A percentile compares a stretch with the other conserved stretches of the same genome.
Conservation (phyloP, 1,140 invertebrate genomes). For the Asobara japonica region DNA sequence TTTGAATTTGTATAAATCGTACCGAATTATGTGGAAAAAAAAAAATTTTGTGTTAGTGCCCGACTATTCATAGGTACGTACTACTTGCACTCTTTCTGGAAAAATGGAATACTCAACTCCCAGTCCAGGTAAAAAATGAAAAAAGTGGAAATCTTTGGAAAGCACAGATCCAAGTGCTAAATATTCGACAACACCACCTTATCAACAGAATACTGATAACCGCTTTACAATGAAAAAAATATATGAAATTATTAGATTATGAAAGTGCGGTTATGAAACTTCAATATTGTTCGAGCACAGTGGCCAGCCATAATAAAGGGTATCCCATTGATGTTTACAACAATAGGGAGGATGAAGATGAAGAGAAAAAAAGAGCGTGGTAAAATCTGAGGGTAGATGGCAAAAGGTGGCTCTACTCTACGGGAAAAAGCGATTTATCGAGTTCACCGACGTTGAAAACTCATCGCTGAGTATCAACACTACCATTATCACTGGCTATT, state of each 20-base stretch:
- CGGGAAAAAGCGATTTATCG: not conserved
- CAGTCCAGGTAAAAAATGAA: no score
- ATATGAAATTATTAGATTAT: not conserved
- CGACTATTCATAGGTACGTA: no score
- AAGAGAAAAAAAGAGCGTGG: not conserved
- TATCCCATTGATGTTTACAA: not conserved
- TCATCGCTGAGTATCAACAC: not conserved
- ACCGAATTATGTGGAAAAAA: no score
- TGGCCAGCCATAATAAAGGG: not conserved
- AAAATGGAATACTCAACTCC: no score
- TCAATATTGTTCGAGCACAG: not conserved
- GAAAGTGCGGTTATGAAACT: not conserved
- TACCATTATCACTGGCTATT: not conserved
- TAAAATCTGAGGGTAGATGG: not conserved
- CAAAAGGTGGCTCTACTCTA: not conserved
- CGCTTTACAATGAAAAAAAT: no score
- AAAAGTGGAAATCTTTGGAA: no score
- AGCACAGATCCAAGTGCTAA: no score
- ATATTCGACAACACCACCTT: no score
- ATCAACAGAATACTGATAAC: no score
- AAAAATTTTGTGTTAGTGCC: no score
- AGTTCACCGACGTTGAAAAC: not conserved
- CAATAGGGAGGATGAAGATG: not conserved
- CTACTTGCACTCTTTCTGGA: no score
- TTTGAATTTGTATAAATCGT: no score